These are phyloP conservation scores for Catharus minimus DNA, from an alignment of 2,113 vertebrate genomes.

Conservation along the genomic window DNA sequence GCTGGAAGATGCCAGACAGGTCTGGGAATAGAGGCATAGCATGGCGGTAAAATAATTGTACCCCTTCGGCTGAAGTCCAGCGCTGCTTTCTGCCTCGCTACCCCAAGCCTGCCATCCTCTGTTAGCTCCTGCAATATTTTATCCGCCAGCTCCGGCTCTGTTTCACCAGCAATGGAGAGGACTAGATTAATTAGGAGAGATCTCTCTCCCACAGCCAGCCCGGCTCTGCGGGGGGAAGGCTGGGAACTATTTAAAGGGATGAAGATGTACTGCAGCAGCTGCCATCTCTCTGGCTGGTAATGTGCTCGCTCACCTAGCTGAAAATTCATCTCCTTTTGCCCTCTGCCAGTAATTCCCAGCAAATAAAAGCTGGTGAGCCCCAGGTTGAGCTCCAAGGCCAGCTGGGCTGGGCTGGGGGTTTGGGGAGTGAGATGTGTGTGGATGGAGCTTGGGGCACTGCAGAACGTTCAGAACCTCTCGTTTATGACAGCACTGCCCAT, in stretches of 20 bases:
- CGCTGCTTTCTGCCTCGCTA: slow-evolving; percentile 1
- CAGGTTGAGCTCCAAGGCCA: neutral
- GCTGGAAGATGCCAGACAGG: neutral
- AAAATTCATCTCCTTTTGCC: slow-evolving; percentile 40
- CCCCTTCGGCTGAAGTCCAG: slow-evolving; percentile 33
- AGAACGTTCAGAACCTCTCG: neutral
- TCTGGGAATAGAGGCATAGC: slow-evolving; percentile 50
- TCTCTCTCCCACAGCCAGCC: slow-evolving; percentile 41
- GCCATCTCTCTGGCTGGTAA: neutral
- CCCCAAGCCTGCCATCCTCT: slow-evolving; percentile 47
- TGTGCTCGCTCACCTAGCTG: slow-evolving; percentile 5
- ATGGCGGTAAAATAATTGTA: slow-evolving; percentile 59
- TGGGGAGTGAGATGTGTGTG: neutral
- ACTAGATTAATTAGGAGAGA: slow-evolving; percentile 66
- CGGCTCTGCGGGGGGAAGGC: neutral
- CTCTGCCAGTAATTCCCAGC: slow-evolving; percentile 3
- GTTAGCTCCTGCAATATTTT: slow-evolving; percentile 49
- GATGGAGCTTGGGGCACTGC: neutral
- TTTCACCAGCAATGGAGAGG: slow-evolving; percentile 16
- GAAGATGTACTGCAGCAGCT: slow-evolving; percentile 44
- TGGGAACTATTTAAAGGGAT: slow-evolving; percentile 51
- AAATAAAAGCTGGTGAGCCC: neutral
- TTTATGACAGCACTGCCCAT: neutral
- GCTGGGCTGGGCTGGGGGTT: neutral
- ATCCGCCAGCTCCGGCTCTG: neutral